phyloP scores from a whole-genome alignment of 1,140 invertebrate species.

The Drosophila sproati region DNA sequence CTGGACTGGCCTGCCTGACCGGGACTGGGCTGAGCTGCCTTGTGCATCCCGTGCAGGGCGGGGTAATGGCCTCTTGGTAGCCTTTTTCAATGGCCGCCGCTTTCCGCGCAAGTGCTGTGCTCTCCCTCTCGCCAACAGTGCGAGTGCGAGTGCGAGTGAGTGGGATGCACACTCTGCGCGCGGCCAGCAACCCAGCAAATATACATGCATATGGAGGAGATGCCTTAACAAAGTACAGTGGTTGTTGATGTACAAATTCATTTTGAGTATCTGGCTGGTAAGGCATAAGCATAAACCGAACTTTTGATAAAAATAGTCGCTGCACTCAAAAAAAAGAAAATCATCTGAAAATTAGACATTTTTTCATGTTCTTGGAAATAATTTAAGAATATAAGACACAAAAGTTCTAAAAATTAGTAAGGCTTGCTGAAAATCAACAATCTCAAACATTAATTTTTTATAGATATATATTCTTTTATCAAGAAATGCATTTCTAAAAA shows the following conservation, averaged over 20 bases:
- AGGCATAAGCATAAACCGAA: neutral
- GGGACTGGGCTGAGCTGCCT: conserved; percentile 1
- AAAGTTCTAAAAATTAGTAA: no score
- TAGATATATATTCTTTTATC: no score
- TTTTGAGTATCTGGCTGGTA: conserved; percentile 14
- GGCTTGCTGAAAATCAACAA: no score
- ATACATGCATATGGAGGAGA: conserved; percentile 2
- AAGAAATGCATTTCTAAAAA: no score
- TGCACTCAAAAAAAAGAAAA: no score
- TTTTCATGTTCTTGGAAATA: no score
- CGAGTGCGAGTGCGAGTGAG: conserved; percentile 51
- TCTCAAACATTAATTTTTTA: no score
- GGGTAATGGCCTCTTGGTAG: conserved; percentile 50
- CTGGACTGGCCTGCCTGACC: no score
- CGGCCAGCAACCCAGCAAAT: conserved; percentile 10
- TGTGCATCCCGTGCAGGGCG: conserved; percentile 2
- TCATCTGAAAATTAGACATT: no score
- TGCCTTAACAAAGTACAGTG: conserved; percentile 24
- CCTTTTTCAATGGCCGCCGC: conserved; percentile 72
- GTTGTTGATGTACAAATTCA: conserved; percentile 36
- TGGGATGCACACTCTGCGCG: conserved; percentile 49
- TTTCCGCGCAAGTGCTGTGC: conserved; percentile 11
- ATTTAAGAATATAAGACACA: no score
- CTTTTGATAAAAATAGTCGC: no score
- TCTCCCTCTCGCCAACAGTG: conserved; percentile 31